Evolutionary conservation across 1,140 invertebrate species (phyloP), one percentile per base, ranked within the genome.

Genomic region (Chrysomallon squamiferum): DNA sequence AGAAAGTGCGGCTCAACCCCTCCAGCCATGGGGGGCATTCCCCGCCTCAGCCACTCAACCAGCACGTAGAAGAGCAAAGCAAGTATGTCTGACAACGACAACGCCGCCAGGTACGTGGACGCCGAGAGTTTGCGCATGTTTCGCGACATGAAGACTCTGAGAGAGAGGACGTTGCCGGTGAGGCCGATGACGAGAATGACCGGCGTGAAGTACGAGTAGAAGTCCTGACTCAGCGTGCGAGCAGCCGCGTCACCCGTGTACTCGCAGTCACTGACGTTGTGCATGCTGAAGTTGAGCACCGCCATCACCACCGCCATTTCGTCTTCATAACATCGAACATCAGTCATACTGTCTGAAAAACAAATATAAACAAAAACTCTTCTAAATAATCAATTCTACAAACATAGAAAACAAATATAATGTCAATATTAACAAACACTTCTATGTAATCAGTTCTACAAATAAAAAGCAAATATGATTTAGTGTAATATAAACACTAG

Each of bases 31-130:
- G 65, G 27, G n/a, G 62, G 63, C 13, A 70, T 56, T n/a, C 73
- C 75, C 11, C 65, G 62, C 32, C 68, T 71, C 43, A 77, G 41
- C 80, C 80, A 82, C 47, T 81, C 77, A 29, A 73, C 56, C 27
- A 80, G 68, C 20, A 82, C 80, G 62, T 80, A 79, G 33, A 75
- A 77, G 11, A 81, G 11, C 1, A 82, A 65, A 0, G 72, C 76
- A 41, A 73, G 33, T 15, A 80, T 68, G 63, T 82, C 80, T 1
- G 79, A 77, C 18, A 63, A 69, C 30, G 80, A 80, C 7, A 82
- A 64, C 6, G 78, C 77, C 9, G 72, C 75, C 27, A 82, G 64
- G 65, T 82, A 82, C 9, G 68, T 72, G 66, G 76, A 77, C 38
- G 79, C 74, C 4, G 77, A 76, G 25, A 78, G 69, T 2, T 69